These are phyloP conservation scores for Bathynomus jamesi DNA, from an alignment of 1,140 invertebrate species.

Conservation along the genomic window DNA sequence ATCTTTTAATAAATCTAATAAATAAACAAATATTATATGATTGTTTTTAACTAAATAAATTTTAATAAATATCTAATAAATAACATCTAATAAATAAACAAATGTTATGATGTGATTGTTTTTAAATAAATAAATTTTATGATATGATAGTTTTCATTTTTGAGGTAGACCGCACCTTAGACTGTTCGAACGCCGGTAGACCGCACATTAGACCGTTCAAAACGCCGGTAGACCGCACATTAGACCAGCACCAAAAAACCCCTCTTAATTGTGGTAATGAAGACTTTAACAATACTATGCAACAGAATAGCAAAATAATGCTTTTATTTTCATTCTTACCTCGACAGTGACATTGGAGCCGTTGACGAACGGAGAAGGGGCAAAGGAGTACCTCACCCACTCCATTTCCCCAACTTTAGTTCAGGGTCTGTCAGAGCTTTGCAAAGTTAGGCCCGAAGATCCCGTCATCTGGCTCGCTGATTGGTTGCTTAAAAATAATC, in stretches of 20 bases:
- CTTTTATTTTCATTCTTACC: not conserved
- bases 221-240: too few species aligned
- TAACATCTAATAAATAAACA: too few species aligned
- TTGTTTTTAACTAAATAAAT: too few species aligned
- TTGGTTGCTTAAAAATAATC: constrained; percentile 65
- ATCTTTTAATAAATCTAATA: too few species aligned
- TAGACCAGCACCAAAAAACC: not conserved
- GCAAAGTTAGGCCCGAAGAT: constrained; percentile 59
- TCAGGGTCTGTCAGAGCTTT: constrained; percentile 59
- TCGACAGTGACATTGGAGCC: constrained; percentile 57
- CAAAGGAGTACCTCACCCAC: constrained; percentile 60
- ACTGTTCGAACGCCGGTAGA: too few species aligned
- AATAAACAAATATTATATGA: too few species aligned
- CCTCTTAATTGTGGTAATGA: not conserved
- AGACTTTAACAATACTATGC: not conserved
- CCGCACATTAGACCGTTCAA: too few species aligned
- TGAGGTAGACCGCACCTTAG: too few species aligned
- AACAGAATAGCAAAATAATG: not conserved
- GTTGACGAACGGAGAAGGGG: constrained; percentile 46
- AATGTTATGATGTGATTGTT: too few species aligned
- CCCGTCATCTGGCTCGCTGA: constrained; percentile 69
- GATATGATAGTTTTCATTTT: too few species aligned
- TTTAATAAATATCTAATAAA: too few species aligned
- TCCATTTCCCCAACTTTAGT: constrained; percentile 56
- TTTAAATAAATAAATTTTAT: too few species aligned